Percentiles rank a stretch among this genome's conserved stretches.
Evolutionary conservation across 1,140 invertebrate species (phyloP).

Genomic region (Maconellicoccus hirsutus): DNA sequence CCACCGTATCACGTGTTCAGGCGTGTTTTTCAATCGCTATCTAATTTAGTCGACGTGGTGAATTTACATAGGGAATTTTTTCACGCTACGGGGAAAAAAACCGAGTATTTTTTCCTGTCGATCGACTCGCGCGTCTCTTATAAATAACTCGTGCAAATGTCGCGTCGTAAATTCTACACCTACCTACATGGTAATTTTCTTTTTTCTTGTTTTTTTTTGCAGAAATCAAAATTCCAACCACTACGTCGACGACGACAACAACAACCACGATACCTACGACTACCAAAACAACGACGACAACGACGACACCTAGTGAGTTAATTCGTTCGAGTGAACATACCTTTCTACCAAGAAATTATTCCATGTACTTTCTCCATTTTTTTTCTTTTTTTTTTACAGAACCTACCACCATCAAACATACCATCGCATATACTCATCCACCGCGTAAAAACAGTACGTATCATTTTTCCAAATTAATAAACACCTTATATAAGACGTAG

Average conservation of each 20-base stretch:
- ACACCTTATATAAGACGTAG: too few species aligned
- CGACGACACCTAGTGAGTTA: background rate
- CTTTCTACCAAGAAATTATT: too few species aligned
- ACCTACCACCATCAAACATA: background rate
- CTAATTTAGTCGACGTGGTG: background rate
- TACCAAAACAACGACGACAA: background rate
- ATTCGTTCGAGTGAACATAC: too few species aligned
- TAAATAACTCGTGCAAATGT: background rate
- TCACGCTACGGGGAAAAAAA: background rate
- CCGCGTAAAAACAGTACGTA: background rate
- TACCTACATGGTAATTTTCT: background rate
- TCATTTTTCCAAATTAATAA: too few species aligned
- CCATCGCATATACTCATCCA: background rate
- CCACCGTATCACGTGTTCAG: too few species aligned
- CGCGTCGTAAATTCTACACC: too few species aligned
- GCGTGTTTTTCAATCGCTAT: background rate
- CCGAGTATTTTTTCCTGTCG: background rate
- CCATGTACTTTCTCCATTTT: too few species aligned
- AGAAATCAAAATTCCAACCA: constrained; percentile 18
- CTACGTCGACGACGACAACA: background rate
- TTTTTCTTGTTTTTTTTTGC: background rate
- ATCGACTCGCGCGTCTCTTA: background rate
- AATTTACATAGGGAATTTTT: background rate
- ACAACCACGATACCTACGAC: background rate
- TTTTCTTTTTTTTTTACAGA: background rate